These are phyloP conservation scores for Azorinus chamasolen DNA, from an alignment of 2,888 invertebrate genomes.

Conservation along the genomic window DNA sequence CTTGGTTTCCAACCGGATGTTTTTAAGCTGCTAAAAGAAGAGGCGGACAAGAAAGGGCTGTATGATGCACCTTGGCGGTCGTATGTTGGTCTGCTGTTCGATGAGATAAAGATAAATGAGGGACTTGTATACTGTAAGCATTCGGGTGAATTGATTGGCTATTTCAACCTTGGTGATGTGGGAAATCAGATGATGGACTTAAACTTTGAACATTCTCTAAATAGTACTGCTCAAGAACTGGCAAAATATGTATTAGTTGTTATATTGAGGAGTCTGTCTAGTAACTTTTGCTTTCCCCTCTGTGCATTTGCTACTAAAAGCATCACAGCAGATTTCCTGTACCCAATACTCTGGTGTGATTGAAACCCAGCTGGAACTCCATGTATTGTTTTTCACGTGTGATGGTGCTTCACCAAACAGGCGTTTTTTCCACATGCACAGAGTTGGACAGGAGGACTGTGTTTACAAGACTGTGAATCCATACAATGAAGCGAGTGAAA, in stretches of 20 bases:
- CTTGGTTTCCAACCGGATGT: constrained; percentile 12
- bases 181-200: constrained; percentile 14
- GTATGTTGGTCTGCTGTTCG: constrained; percentile 19
- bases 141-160: constrained; percentile 28
- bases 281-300: constrained; percentile 1
- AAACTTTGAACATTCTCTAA: constrained; percentile 1
- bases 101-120: constrained; percentile 23
- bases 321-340: constrained; percentile 5
- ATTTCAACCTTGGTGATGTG: constrained; percentile 3
- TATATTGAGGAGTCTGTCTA: neutral
- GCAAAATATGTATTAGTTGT: neutral
- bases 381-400: too few species aligned
- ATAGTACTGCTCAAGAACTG: neutral
- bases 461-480: neutral
- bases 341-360: neutral
- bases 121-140: constrained; percentile 29
- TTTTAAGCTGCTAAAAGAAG: neutral
- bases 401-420: too few species aligned
- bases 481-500: too few species aligned
- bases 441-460: neutral
- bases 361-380: too few species aligned
- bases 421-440: constrained; percentile 7
- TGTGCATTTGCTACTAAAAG: constrained; percentile 10
- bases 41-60: constrained; percentile 12
- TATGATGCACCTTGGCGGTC: constrained; percentile 5